These are phyloP conservation scores for Seriola dumerili DNA, from an alignment of 2,113 vertebrate species.

Conservation along the genomic window DNA sequence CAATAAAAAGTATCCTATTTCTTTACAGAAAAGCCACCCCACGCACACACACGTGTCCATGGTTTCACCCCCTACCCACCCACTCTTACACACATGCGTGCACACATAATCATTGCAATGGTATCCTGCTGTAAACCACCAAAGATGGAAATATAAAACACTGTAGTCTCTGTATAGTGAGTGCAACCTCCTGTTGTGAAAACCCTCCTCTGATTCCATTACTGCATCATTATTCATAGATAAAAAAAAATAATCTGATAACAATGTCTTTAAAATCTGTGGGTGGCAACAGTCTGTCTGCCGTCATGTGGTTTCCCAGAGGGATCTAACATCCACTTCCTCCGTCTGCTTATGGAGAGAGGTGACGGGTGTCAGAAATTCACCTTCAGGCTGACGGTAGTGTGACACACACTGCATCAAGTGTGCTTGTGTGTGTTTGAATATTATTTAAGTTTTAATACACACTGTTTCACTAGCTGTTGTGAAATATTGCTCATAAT, in stretches of 20 bases:
- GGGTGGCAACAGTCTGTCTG: slow-evolving; percentile 35
- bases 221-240: slow-evolving; percentile 33
- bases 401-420: slow-evolving; percentile 1
- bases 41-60: not conserved
- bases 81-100: not conserved
- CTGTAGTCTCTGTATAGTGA: not conserved
- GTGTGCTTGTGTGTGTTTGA: slow-evolving; percentile 21
- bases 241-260: slow-evolving; percentile 27
- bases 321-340: slow-evolving; percentile 39
- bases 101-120: not conserved
- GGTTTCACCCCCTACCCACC: slow-evolving; percentile 18
- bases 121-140: slow-evolving; percentile 25
- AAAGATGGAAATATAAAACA: slow-evolving; percentile 37
- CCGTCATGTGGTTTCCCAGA: slow-evolving; percentile 42
- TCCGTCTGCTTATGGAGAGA: slow-evolving; percentile 14
- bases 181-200: slow-evolving; percentile 38
- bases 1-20: slow-evolving; percentile 26
- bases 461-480: not conserved
- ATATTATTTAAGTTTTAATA: slow-evolving; percentile 14
- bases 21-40: slow-evolving; percentile 31
- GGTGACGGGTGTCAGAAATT: slow-evolving; percentile 15
- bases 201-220: slow-evolving; percentile 15
- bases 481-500: slow-evolving; percentile 8
- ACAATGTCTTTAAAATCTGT: slow-evolving; percentile 46
- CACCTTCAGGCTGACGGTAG: slow-evolving; percentile 25